These are phyloP conservation scores for Probaryconus sp. DNA, from an alignment of 1,140 invertebrate species.

Conservation along the genomic window DNA sequence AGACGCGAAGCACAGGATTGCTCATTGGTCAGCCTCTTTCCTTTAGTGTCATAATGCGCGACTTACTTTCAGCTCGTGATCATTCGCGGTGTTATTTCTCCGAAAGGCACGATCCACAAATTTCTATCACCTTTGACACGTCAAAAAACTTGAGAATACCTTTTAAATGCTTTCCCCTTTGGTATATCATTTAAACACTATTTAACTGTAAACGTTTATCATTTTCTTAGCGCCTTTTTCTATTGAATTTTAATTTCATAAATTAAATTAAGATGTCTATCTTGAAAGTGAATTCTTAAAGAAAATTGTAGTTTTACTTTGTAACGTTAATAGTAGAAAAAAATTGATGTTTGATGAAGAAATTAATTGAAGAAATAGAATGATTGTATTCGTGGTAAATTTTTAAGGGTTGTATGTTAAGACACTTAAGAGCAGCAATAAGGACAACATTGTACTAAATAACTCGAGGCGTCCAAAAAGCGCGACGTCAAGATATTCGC, in stretches of 20 bases:
- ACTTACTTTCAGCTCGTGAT: conserved; percentile 8
- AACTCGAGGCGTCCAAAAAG: conserved; percentile 51
- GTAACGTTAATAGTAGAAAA: too few species aligned
- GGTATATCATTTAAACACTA: too few species aligned
- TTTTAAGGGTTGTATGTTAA: conserved; percentile 66
- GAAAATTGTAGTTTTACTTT: too few species aligned
- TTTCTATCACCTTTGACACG: conserved; percentile 55
- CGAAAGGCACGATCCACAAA: conserved; percentile 54
- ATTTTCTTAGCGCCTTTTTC: too few species aligned
- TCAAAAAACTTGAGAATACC: conserved; percentile 10
- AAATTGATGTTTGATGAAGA: too few species aligned
- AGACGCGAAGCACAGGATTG: conserved; percentile 30
- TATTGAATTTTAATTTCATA: too few species aligned
- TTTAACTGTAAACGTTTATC: too few species aligned
- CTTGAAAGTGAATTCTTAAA: too few species aligned
- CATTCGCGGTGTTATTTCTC: conserved; percentile 41
- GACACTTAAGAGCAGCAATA: conserved; percentile 65
- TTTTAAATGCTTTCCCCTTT: conserved; percentile 1
- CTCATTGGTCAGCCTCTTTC: conserved; percentile 11
- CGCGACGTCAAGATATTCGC: conserved; percentile 41
- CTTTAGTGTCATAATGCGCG: conserved; percentile 44
- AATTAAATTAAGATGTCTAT: too few species aligned
- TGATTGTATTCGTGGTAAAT: too few species aligned
- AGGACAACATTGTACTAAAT: conserved; percentile 62
- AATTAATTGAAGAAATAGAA: too few species aligned